Percentiles rank a stretch among this genome's conserved stretches.
These are phyloP conservation scores for Propithecus deckenii DNA, from an alignment of 2,797 vertebrate genomes.

Conservation along the genomic window DNA sequence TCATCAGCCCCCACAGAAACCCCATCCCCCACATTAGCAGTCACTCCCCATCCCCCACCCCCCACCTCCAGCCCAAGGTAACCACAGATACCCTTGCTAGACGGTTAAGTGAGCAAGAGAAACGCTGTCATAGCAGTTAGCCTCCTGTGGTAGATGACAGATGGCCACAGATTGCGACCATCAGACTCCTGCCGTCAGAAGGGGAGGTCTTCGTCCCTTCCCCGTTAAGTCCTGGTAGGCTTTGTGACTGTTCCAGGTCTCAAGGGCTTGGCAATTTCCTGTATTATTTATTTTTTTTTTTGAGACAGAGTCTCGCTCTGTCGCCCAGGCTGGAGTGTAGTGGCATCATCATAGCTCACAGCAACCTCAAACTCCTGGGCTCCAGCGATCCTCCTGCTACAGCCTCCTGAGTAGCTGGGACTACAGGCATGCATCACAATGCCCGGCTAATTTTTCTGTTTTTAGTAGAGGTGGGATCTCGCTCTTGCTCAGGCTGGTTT, in stretches of 20 bases:
- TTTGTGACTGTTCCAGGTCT: neutral
- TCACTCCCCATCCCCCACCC: too few species aligned
- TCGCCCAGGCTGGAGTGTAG: too few species aligned
- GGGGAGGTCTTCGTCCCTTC: neutral
- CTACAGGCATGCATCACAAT: rapidly evolving
- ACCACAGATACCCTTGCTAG: neutral
- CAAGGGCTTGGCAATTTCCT: neutral
- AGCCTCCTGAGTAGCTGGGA: too few species aligned
- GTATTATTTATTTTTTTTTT: too few species aligned
- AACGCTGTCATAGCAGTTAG: neutral
- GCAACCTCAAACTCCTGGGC: too few species aligned
- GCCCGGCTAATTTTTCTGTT: too few species aligned
- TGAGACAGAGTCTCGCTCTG: too few species aligned
- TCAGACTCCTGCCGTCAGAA: neutral
- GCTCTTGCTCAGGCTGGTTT: too few species aligned
- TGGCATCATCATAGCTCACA: too few species aligned
- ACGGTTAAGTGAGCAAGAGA: neutral
- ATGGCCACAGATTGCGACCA: neutral
- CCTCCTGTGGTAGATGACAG: neutral
- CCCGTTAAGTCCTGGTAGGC: neutral
- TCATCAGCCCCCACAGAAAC: neutral
- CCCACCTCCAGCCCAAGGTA: neutral
- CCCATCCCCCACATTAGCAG: neutral
- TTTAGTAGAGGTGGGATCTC: too few species aligned
- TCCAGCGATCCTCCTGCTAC: too few species aligned